Conservation (phyloP, 2,888 invertebrate genomes). For the Phania funesta region DNA sequence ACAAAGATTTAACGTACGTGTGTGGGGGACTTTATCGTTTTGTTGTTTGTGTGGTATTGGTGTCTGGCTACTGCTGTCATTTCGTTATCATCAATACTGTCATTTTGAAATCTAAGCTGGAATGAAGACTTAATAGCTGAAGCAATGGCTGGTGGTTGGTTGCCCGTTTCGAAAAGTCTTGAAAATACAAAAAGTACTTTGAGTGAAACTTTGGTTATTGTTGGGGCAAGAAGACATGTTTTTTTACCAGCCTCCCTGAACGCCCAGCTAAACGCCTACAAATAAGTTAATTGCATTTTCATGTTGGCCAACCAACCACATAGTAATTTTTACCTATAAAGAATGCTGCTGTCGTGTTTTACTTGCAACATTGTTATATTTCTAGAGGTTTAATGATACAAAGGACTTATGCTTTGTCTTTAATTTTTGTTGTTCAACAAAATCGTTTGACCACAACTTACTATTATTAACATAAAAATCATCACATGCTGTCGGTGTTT, state of each 20-base stretch:
- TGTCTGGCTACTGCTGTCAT: constrained; percentile 14
- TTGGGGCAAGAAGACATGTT: not conserved
- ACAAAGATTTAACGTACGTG: not conserved
- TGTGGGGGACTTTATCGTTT: not conserved
- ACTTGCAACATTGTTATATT: not conserved
- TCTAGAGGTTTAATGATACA: not conserved
- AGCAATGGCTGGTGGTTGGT: constrained; percentile 10
- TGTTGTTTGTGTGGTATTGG: not conserved
- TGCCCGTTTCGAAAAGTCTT: not conserved
- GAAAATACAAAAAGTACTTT: not conserved
- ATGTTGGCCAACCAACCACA: constrained; percentile 34
- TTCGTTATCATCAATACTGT: constrained; percentile 33
- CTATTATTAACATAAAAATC: constrained; percentile 24
- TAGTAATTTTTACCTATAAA: not conserved
- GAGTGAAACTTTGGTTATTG: not conserved
- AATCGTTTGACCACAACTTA: constrained; percentile 36
- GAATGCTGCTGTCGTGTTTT: not conserved
- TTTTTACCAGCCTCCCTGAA: constrained; percentile 21
- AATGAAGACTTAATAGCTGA: constrained; percentile 12
- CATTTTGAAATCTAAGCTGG: constrained; percentile 18
- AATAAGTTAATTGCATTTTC: constrained; percentile 61
- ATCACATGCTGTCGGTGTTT: constrained; percentile 19
- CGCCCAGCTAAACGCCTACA: constrained; percentile 32
- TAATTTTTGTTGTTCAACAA: constrained; percentile 2
- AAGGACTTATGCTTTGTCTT: not conserved